Evolutionary conservation across 2,797 vertebrate species (phyloP).

Genomic region (Emys orbicularis): DNA sequence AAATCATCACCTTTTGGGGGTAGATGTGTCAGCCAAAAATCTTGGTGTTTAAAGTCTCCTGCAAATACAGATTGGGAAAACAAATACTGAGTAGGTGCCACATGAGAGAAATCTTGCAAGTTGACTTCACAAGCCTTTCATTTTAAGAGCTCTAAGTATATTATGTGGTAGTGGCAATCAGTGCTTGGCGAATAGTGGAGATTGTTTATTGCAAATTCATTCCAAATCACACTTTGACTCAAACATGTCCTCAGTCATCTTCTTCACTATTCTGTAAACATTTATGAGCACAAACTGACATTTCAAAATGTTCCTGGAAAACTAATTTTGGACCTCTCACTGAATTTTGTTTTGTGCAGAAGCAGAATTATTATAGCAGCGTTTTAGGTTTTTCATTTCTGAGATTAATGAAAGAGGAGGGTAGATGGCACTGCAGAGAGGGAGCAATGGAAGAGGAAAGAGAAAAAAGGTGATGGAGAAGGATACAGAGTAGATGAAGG

Average conservation of each 20-base stretch:
- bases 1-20: neutral
- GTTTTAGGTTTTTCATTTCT: neutral
- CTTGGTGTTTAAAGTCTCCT: neutral
- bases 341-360: neutral
- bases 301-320: neutral
- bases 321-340: neutral
- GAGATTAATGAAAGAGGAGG: neutral
- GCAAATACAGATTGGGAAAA: neutral
- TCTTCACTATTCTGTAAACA: neutral
- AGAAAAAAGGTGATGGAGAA: accelerated
- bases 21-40: neutral
- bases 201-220: neutral
- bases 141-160: neutral
- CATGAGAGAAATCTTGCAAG: neutral
- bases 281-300: neutral
- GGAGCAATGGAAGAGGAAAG: neutral
- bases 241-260: neutral
- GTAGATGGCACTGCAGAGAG: neutral
- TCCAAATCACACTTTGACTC: neutral
- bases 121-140: neutral
- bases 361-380: neutral
- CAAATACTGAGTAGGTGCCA: neutral
- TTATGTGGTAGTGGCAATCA: neutral
- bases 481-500: neutral
- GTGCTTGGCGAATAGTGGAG: neutral